Evolutionary conservation across 1,140 invertebrate genomes (phyloP).

Genomic region (Dendrolimus punctatus): DNA sequence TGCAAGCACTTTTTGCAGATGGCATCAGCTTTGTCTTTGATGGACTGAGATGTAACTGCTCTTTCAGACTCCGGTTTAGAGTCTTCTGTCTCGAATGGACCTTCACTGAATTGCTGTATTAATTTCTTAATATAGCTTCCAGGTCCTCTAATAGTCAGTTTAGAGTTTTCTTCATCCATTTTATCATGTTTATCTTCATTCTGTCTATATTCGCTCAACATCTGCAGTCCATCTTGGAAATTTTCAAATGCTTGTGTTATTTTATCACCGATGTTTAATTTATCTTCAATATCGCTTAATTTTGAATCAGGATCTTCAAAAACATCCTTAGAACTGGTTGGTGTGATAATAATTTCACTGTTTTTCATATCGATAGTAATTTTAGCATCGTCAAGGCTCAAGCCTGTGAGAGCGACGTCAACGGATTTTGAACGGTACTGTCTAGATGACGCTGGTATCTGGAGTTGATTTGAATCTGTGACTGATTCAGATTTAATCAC

Average conservation of each 20-base stretch:
- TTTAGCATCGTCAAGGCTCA: conserved; percentile 51
- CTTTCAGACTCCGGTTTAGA: conserved; percentile 47
- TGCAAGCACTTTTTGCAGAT: conserved; percentile 71
- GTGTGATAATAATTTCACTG: conserved; percentile 57
- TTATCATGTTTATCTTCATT: conserved; percentile 19
- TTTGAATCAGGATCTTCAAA: conserved; percentile 21
- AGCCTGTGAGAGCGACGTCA: conserved; percentile 50
- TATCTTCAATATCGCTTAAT: conserved; percentile 38
- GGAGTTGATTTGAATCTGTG: conserved; percentile 46
- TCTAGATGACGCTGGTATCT: conserved; percentile 46
- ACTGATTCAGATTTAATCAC: conserved; percentile 41
- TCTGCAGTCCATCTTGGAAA: conserved; percentile 41
- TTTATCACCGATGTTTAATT: conserved; percentile 49
- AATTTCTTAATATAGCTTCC: conserved; percentile 65
- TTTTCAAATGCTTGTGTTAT: conserved; percentile 42
- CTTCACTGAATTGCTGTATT: conserved; percentile 69
- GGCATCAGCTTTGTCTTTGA: conserved; percentile 62
- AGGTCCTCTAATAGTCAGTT: conserved; percentile 52
- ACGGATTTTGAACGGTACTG: conserved; percentile 62
- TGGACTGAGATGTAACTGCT: conserved; percentile 33
- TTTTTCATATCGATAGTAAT: conserved; percentile 54
- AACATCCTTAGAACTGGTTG: conserved; percentile 42
- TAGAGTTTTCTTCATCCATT: conserved; percentile 36
- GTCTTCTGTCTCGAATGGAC: conserved; percentile 53
- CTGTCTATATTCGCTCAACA: conserved; percentile 26